Conservation (phyloP, 2,113 vertebrate genomes). For the Melanerpes aurifrons region DNA sequence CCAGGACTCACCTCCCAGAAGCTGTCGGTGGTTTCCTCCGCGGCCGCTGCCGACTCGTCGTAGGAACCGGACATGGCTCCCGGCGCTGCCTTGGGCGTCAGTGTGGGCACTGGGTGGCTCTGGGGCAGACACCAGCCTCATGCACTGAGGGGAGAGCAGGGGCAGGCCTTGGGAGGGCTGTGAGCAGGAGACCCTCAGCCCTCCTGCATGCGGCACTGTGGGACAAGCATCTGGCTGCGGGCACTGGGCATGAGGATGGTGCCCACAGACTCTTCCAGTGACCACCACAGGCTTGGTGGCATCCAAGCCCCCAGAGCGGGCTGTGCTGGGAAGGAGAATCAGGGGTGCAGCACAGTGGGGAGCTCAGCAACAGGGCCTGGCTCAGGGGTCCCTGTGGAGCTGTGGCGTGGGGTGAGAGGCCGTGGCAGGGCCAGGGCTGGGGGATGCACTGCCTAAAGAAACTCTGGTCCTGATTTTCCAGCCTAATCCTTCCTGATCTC, state of each 20-base stretch:
- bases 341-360: accelerated
- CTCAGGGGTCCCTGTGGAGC: not conserved
- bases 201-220: accelerated
- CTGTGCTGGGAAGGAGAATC: not conserved
- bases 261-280: not conserved
- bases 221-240: not conserved
- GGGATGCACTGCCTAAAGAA: not conserved
- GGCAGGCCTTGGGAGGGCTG: accelerated
- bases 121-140: slow-evolving; percentile 56
- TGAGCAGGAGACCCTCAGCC: not conserved
- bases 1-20: slow-evolving; percentile 94
- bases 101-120: not conserved
- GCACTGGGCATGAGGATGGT: not conserved
- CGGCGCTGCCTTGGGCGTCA: not conserved
- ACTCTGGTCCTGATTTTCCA: slow-evolving; percentile 25
- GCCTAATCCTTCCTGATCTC: slow-evolving; percentile 46
- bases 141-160: slow-evolving; percentile 48
- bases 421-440: not conserved
- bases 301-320: not conserved
- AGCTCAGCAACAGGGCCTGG: accelerated
- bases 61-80: slow-evolving; percentile 94
- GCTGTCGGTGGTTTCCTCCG: slow-evolving; percentile 94
- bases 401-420: accelerated
- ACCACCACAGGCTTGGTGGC: not conserved
- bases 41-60: slow-evolving; percentile 85